Evolutionary conservation across 2,888 invertebrate genomes (phyloP).

Genomic region (Prosopocoilus inquinatus): DNA sequence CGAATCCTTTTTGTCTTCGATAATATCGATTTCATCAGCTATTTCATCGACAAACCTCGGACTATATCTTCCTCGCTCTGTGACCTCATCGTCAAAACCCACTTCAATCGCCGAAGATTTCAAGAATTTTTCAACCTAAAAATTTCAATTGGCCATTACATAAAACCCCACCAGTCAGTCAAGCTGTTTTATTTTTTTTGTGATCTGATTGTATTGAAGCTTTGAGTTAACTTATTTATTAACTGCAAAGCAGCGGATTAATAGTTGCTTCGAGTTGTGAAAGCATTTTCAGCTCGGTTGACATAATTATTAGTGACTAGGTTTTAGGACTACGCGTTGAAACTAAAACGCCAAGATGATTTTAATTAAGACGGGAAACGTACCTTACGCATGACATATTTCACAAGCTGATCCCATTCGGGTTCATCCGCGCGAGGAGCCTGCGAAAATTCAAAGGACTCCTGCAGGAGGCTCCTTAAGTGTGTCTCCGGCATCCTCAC

Average conservation of each 20-base stretch:
- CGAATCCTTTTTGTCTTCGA: slow-evolving; percentile 79
- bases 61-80: slow-evolving; percentile 70
- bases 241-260: too few species aligned
- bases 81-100: slow-evolving; percentile 71
- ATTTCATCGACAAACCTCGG: slow-evolving; percentile 83
- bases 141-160: slow-evolving; percentile 9
- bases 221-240: too few species aligned
- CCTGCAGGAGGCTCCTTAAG: slow-evolving; percentile 65
- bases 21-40: slow-evolving; percentile 76
- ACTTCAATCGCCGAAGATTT: slow-evolving; percentile 77
- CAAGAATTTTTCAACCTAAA: slow-evolving; percentile 62
- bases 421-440: slow-evolving; percentile 70
- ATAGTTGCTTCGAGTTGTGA: too few species aligned
- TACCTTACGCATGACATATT: slow-evolving; percentile 73
- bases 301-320: background rate
- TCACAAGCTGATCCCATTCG: slow-evolving; percentile 79
- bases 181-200: background rate
- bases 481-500: slow-evolving; percentile 68
- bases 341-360: background rate
- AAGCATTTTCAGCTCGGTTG: too few species aligned
- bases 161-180: background rate
- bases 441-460: slow-evolving; percentile 71
- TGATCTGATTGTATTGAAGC: too few species aligned
- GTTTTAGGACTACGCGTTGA: background rate
- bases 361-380: slow-evolving; percentile 1